Base-by-base conservation (phyloP, 2,113 vertebrate genomes). In the Otis tarda region DNA sequence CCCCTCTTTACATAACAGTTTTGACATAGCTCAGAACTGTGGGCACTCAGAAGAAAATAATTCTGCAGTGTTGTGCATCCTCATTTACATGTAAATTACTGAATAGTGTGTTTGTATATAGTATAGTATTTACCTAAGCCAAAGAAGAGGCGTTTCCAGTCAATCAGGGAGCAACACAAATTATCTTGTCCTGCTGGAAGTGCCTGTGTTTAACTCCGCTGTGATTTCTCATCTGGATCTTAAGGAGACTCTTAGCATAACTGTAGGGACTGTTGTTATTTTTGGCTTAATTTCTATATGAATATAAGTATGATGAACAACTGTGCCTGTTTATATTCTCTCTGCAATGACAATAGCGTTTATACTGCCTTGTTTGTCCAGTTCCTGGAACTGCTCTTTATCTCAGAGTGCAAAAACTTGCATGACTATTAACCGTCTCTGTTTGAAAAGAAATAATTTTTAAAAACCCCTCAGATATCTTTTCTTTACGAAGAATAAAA, bases 71-170 rank as follows among this genome's bases (percentile, higher is more conserved):
- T 89, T 91, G 53, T 76, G 31, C 61, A 86, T 90, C 61, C 56
- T 97, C 90, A 94, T 96, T 96, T 94, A 60, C 59, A 90, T 87
- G 59, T 65, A 95, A 96, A 97, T 95, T 93, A 49, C 87, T 71
- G 67, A 43, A 75, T 25, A 56, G 35, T 70, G 6, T 86, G 65
- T 87, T 93, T 94, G 22, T 93, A n/a, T n/a, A n/a, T n/a, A n/a
- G n/a, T 86, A 41, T 64, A 83, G 92, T 75, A 78, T 93, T 78
- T 56, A 85, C 27, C n/a, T 81, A 73, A 91, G 90, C 74, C 89
- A 67, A 82, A 77, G 53, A 65, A 94, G 76, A 83, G 95, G 35
- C 47, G 18, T n/a, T 96, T 87, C 37, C 82, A 92, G n/a, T 89
- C 73, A 43, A 14, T 80, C 68, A 35, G 63, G 41, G 77, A 82